Conservation (phyloP, 2,888 invertebrate genomes). For the Drosophila recens region DNA sequence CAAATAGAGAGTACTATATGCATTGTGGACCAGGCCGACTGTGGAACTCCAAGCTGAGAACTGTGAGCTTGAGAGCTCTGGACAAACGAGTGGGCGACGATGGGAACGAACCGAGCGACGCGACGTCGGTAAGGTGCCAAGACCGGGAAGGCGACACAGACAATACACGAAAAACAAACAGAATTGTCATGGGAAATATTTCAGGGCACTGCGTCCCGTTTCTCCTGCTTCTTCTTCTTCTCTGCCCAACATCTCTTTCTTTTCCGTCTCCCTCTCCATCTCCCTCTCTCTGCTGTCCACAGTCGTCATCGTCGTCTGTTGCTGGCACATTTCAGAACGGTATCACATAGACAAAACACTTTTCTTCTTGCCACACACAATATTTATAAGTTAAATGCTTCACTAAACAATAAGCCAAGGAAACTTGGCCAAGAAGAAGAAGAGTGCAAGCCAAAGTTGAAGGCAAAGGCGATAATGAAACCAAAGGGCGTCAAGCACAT, state of each 20-base stretch:
- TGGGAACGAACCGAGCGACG: slow-evolving; percentile 45
- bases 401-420: slow-evolving; percentile 78
- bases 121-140: slow-evolving; percentile 63
- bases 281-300: slow-evolving; percentile 5
- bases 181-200: slow-evolving; percentile 82
- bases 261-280: background rate
- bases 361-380: slow-evolving; percentile 73
- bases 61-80: slow-evolving; percentile 37
- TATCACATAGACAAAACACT: slow-evolving; percentile 77
- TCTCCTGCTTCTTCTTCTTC: slow-evolving; percentile 25
- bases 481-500: slow-evolving; percentile 71
- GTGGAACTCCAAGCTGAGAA: slow-evolving; percentile 27
- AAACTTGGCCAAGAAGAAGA: slow-evolving; percentile 21
- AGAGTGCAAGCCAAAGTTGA: slow-evolving; percentile 36
- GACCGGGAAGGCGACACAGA: slow-evolving; percentile 57
- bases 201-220: slow-evolving; percentile 59
- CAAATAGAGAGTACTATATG: slow-evolving; percentile 61
- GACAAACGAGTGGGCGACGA: slow-evolving; percentile 72
- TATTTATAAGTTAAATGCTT: slow-evolving; percentile 81
- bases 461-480: slow-evolving; percentile 75
- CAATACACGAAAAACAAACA: slow-evolving; percentile 81
- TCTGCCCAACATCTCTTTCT: slow-evolving; percentile 3
- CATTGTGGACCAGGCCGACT: slow-evolving; percentile 42
- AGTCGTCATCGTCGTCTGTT: slow-evolving; percentile 33
- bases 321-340: slow-evolving; percentile 73